Evolutionary conservation across 2,113 vertebrate genomes (phyloP).

Genomic region (Vicugna pacos): DNA sequence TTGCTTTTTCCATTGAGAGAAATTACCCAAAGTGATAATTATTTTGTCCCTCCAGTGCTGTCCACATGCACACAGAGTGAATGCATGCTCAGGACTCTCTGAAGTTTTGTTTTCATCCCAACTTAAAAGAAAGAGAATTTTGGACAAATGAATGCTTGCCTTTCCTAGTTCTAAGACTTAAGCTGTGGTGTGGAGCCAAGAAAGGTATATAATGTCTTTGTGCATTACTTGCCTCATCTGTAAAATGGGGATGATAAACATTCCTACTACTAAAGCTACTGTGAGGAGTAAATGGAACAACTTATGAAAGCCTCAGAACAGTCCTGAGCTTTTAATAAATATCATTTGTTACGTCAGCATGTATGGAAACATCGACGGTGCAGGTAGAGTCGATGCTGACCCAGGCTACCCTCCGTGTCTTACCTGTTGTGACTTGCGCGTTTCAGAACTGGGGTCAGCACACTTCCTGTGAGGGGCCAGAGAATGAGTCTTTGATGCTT

Average conservation of each 20-base stretch:
- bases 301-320: background rate
- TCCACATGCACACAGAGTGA: background rate
- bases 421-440: background rate
- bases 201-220: background rate
- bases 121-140: background rate
- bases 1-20: background rate
- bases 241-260: background rate
- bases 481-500: background rate
- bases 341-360: background rate
- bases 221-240: background rate
- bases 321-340: background rate
- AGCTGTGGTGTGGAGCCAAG: background rate
- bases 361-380: background rate
- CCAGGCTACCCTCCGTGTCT: background rate
- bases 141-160: background rate
- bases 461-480: background rate
- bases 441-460: background rate
- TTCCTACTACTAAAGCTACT: background rate
- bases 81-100: background rate
- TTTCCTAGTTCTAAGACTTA: background rate
- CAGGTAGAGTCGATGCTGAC: background rate
- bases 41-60: background rate
- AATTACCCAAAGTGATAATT: background rate
- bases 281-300: background rate
- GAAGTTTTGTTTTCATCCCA: background rate